Evolutionary conservation across 2,888 invertebrate genomes (phyloP), one percentile per base, ranked within the genome.

Genomic region (Bugula neritina): DNA sequence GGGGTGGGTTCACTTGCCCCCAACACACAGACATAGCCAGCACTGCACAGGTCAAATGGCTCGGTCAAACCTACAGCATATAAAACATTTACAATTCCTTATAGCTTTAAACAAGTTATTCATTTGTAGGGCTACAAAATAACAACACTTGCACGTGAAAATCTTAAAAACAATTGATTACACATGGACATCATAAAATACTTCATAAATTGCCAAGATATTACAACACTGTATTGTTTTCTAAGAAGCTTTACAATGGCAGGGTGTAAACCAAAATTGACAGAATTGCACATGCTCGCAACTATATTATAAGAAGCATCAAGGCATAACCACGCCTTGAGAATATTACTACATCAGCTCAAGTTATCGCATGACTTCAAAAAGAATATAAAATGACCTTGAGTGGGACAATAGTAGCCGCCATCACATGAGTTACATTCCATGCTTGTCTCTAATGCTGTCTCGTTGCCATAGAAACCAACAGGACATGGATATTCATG

Each of bases 21-120:
- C 54, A 74, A 73, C 1, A 77, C 74, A 73, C 82, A 82, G 1
- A 82, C 80, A 75, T 77, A 82, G 21, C 82, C 82, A 54, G 80
- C 79, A 72, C 78, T 78, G 74, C 82, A 82, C 35, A 75, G 72
- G 54, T 73, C 80, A 57, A 77, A 77, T 27, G 80, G 80, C 31
- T 73, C 74, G 10, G 73, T 75, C 69, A 75, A 71, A 34, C 77
- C 77, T 78, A 73, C 3, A 72, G 73, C 21, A 21, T 17, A 29
- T 63, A 29, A 13, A 52, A 52, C n/a, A n/a, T n/a, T n/a, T n/a
- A n/a, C n/a, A n/a, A n/a, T n/a, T n/a, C n/a, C n/a, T n/a, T n/a
- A n/a, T n/a, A n/a, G n/a, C n/a, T n/a, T n/a, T n/a, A n/a, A n/a
- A n/a, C n/a, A n/a, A n/a, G n/a, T n/a, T n/a, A n/a, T n/a, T n/a